Conservation (phyloP, 2,888 invertebrate species). For the Drosophila sordidula region DNA sequence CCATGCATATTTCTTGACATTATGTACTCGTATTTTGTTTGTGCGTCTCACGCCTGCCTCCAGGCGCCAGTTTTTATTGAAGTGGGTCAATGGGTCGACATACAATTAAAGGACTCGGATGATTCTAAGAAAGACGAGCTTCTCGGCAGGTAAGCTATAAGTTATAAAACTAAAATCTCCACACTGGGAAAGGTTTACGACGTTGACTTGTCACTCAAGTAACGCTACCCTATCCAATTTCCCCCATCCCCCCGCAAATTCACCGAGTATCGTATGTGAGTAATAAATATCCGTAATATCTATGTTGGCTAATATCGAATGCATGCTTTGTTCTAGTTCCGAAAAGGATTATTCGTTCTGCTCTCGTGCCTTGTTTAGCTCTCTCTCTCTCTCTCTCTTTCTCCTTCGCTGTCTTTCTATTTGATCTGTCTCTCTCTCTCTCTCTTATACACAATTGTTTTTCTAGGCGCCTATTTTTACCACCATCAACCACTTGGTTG, state of each 20-base stretch:
- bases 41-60: conserved; percentile 61
- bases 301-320: conserved; percentile 18
- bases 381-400: conserved; percentile 8
- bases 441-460: conserved; percentile 59
- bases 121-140: conserved; percentile 95
- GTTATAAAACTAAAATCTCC: not conserved
- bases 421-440: conserved; percentile 29
- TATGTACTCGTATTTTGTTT: conserved; percentile 63
- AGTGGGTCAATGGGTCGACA: conserved; percentile 86
- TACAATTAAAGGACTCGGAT: conserved; percentile 95
- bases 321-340: conserved; percentile 39
- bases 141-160: conserved; percentile 92
- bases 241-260: not conserved
- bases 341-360: conserved; percentile 6
- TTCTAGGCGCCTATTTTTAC: conserved; percentile 90
- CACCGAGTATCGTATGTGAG: conserved; percentile 52
- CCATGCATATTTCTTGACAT: conserved; percentile 60
- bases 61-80: conserved; percentile 84
- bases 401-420: conserved; percentile 23
- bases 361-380: conserved; percentile 1
- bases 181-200: conserved; percentile 24
- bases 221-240: conserved; percentile 14
- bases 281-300: conserved; percentile 52
- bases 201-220: conserved; percentile 12
- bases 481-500: conserved; percentile 90